A percentile compares a stretch with the other conserved stretches of the same genome.
Conservation (phyloP, 2,113 vertebrate species). For the Melanerpes formicivorus region DNA sequence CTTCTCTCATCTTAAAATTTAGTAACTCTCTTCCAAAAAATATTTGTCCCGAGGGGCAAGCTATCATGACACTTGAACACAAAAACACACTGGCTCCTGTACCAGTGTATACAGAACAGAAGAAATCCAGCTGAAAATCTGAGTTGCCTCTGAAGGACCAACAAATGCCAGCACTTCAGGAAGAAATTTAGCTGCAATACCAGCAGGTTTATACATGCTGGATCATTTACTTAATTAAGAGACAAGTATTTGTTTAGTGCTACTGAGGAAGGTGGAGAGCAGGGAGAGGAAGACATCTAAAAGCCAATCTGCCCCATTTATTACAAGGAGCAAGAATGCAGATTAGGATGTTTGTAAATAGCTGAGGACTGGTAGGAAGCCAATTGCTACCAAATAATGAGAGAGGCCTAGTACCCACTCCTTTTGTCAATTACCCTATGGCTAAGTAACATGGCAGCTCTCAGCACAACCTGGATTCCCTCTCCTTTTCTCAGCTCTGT, state of each 20-base stretch:
- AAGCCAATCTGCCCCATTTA: background rate
- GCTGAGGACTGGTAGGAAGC: background rate
- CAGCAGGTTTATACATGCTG: background rate
- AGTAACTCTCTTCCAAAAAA: background rate
- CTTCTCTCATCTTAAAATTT: background rate
- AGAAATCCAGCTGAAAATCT: background rate
- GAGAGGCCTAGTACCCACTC: background rate
- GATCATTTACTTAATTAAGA: background rate
- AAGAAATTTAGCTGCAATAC: background rate
- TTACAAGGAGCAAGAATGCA: background rate
- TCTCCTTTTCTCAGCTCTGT: background rate
- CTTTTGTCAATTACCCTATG: rapidly evolving
- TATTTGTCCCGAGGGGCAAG: background rate
- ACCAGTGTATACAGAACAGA: background rate
- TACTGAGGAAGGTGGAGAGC: background rate
- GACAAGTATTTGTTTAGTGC: background rate
- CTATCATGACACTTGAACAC: background rate
- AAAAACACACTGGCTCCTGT: background rate
- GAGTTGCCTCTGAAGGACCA: background rate
- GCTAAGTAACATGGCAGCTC: rapidly evolving
- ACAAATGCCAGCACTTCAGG: background rate
- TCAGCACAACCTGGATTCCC: rapidly evolving
- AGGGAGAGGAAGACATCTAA: background rate
- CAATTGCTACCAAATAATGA: background rate
- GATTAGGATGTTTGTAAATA: conserved; percentile 1